Percentiles rank a stretch among this genome's conserved stretches.
Conservation (phyloP, 1,140 invertebrate species). For the Nebria ingens region DNA sequence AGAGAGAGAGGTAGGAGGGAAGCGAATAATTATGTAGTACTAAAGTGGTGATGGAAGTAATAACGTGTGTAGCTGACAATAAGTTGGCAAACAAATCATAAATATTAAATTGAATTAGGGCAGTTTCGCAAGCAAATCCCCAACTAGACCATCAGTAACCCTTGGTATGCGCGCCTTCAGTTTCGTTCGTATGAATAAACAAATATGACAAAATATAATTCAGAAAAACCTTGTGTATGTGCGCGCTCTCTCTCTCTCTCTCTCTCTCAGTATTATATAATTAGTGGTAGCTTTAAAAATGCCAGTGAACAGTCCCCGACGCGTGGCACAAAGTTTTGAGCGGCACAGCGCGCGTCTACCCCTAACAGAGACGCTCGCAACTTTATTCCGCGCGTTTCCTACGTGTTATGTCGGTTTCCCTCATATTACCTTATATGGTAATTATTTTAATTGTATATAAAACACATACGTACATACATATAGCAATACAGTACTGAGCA, state of each 20-base stretch:
- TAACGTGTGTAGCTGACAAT: too few species aligned
- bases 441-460: slow-evolving; percentile 10
- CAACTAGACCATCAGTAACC: too few species aligned
- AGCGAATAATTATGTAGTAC: too few species aligned
- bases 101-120: too few species aligned
- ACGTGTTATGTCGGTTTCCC: slow-evolving; percentile 1
- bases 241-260: too few species aligned
- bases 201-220: slow-evolving; percentile 9
- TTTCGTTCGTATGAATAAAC: slow-evolving; percentile 8
- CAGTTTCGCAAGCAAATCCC: too few species aligned
- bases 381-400: background rate
- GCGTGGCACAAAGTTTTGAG: background rate
- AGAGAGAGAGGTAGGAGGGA: too few species aligned
- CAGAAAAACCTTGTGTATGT: background rate
- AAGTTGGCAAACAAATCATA: too few species aligned
- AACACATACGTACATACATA: background rate
- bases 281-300: slow-evolving; percentile 6
- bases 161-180: too few species aligned
- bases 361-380: background rate
- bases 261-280: slow-evolving; percentile 3
- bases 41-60: too few species aligned
- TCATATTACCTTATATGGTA: slow-evolving; percentile 9
- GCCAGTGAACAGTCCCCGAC: background rate
- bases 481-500: background rate
- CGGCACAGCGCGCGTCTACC: background rate